Percentiles rank a stretch among this genome's conserved stretches.
phyloP scores from a whole-genome alignment of 2,113 vertebrate species.

The Leucoraja erinaceus region DNA sequence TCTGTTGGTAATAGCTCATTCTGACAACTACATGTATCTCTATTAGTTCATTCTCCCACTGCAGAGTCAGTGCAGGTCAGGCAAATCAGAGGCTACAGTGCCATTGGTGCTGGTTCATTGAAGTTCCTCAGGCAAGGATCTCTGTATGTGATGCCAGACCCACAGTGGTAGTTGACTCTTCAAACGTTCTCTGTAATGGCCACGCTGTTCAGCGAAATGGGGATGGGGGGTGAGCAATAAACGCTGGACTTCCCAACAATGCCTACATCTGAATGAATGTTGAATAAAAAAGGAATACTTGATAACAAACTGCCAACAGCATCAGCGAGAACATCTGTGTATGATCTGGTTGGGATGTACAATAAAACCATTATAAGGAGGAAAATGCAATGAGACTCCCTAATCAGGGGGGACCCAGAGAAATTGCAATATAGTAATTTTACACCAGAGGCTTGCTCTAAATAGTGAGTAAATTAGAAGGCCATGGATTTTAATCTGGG shows the following conservation, averaged over 20 bases:
- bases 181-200: too few species aligned
- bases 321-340: not conserved
- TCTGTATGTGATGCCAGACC: too few species aligned
- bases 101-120: not conserved
- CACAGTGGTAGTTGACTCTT: too few species aligned
- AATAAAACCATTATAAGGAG: not conserved
- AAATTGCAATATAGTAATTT: not conserved
- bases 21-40: not conserved
- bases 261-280: too few species aligned
- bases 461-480: not conserved
- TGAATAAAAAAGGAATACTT: not conserved
- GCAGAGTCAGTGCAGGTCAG: not conserved
- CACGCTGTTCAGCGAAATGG: too few species aligned
- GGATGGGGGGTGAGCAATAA: too few species aligned
- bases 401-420: not conserved
- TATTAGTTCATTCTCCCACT: not conserved
- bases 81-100: not conserved
- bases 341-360: not conserved
- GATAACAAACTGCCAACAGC: not conserved
- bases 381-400: not conserved
- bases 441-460: too few species aligned
- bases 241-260: too few species aligned
- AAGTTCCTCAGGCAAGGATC: too few species aligned
- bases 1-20: not conserved
- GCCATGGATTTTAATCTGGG: not conserved